Evolutionary conservation across 2,888 invertebrate species (phyloP), one percentile per base, ranked within the genome.

Genomic region (Prenolepis imparis): DNA sequence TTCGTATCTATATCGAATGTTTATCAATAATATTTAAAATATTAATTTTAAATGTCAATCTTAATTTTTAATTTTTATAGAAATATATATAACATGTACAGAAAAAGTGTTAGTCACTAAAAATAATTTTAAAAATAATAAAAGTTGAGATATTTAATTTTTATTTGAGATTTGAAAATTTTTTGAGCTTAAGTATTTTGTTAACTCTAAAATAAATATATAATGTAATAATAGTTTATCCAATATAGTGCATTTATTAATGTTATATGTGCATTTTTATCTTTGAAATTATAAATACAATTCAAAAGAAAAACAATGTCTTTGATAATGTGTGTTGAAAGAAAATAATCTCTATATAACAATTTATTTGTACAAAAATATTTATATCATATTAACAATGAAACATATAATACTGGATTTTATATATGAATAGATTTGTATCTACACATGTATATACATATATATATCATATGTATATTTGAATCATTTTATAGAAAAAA

Each of bases 311-410:
- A 55, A 6, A n/a, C 8, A 44, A 18, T 9, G 1, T 48, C 18
- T 74, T 61, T 32, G 48, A 66, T 57, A 28, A 80, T 48, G 1
- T n/a, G n/a, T n/a, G n/a, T 48, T 8, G 5, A 48, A 48, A 18
- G 18, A 48, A n/a, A 41, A 52, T 24, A 28, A 28, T 75, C 41
- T 87, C 72, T 85, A 67, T 88, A 83, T 91, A 91, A 89, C 88
- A 90, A 89, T 92, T 92, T 92, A 92, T 91, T 91, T 74, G 87
- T 92, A 91, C 87, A 88, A 92, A 92, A 92, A 92, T 92, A 92
- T 88, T 87, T 88, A 77, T 86, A 91, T 89, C 88, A 90, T 83
- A 59, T 90, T 84, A 92, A 91, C 90, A 91, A 88, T 90, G 87
- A 89, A 89, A 86, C 61, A 61, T 82, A 83, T 85, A 81, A 67